Conservation (phyloP, 1,140 invertebrate genomes). For the Zaprionus ghesquierei region DNA sequence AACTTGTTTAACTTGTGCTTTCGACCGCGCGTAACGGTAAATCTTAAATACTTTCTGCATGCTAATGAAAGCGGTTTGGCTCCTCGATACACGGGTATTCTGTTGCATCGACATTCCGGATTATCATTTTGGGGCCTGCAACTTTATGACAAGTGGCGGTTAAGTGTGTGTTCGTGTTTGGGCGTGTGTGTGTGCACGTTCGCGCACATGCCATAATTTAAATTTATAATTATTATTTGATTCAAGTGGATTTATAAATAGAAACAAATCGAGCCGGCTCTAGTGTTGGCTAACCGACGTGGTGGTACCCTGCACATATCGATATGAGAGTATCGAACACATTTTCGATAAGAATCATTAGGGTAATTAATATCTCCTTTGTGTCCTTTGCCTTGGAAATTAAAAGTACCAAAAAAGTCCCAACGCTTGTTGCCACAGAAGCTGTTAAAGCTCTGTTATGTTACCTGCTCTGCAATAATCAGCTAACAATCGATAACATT, state of each 20-base stretch:
- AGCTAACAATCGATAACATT: not conserved
- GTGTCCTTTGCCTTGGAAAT: too few species aligned
- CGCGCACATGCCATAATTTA: slow-evolving; percentile 7
- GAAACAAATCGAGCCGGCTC: not conserved
- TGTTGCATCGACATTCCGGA: slow-evolving; percentile 36
- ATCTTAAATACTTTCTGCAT: slow-evolving; percentile 63
- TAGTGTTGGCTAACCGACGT: not conserved
- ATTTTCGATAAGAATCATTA: not conserved
- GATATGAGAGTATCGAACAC: too few species aligned
- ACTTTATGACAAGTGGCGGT: slow-evolving; percentile 1
- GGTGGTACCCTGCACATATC: not conserved
- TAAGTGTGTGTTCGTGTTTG: not conserved
- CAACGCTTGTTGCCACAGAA: not conserved
- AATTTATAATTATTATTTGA: slow-evolving; percentile 25
- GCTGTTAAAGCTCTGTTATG: not conserved
- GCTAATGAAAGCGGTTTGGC: slow-evolving; percentile 54
- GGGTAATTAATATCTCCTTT: too few species aligned
- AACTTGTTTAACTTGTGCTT: slow-evolving; percentile 60
- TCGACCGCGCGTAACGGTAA: slow-evolving; percentile 62
- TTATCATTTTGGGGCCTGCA: slow-evolving; percentile 25
- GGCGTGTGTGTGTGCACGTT: not conserved
- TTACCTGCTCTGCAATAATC: not conserved
- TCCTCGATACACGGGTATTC: slow-evolving; percentile 7
- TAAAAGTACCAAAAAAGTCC: not conserved
- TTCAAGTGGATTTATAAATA: slow-evolving; percentile 22